Evolutionary conservation across 2,113 vertebrate genomes (phyloP).

Genomic region (Pachycephala philippinensis): DNA sequence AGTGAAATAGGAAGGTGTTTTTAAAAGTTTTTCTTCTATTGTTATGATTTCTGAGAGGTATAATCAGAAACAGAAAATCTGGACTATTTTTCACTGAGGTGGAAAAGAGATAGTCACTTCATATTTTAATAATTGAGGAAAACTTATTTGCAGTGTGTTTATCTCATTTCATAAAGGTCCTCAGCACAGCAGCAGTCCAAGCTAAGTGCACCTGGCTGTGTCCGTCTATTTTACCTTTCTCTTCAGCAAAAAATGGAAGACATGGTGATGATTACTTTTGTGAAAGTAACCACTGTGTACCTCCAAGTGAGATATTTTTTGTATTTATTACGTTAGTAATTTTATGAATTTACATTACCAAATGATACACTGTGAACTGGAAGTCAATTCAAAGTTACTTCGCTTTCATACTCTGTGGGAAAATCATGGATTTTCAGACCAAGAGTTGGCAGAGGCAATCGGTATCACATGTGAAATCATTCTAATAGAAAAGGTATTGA

Average conservation of each 20-base stretch:
- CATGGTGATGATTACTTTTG: background rate
- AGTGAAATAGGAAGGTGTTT: background rate
- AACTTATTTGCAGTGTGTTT: background rate
- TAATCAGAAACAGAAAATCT: background rate
- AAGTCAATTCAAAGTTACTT: background rate
- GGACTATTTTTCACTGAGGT: background rate
- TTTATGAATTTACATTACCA: background rate
- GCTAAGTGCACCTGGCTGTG: background rate
- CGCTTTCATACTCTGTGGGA: background rate
- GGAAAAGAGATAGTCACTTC: background rate
- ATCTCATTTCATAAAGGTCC: background rate
- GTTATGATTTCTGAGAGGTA: background rate
- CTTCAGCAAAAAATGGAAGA: background rate
- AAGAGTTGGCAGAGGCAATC: background rate
- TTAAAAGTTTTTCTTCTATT: background rate
- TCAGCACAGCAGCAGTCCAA: background rate
- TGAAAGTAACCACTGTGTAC: background rate
- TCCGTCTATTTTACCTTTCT: background rate
- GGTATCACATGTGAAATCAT: background rate
- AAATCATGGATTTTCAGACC: background rate
- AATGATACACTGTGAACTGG: background rate
- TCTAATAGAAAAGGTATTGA: background rate
- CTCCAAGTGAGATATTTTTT: background rate
- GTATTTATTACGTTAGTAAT: background rate
- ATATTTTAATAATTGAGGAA: background rate